Evolutionary conservation across 1,140 invertebrate species (phyloP).

Genomic region (Eriocheir sinensis): DNA sequence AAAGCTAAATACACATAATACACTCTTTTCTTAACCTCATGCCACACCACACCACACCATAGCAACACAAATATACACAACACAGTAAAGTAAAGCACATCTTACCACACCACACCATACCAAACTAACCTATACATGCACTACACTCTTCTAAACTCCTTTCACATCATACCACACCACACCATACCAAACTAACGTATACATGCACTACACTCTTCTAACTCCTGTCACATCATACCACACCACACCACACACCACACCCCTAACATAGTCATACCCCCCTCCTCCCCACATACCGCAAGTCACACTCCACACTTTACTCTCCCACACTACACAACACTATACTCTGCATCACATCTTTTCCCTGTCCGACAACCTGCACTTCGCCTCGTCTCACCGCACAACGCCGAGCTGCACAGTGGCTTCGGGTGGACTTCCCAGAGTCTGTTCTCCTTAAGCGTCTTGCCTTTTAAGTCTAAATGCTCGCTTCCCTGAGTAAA

Average conservation of each 20-base stretch:
- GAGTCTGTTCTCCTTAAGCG: background rate
- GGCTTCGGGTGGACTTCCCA: background rate
- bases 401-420: too few relatives aligned
- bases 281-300: background rate
- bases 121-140: too few relatives aligned
- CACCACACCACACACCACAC: background rate
- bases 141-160: background rate
- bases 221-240: background rate
- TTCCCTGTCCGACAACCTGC: too few relatives aligned
- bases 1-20: too few relatives aligned
- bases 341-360: background rate
- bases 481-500: background rate
- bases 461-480: background rate
- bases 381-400: too few relatives aligned
- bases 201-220: background rate
- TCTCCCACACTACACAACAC: background rate
- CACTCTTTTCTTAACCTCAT: too few relatives aligned
- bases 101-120: background rate
- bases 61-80: too few relatives aligned
- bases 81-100: too few relatives aligned
- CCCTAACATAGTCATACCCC: background rate
- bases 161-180: background rate
- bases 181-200: background rate
- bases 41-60: background rate
- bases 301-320: background rate